These are phyloP conservation scores for Danio albolineatus DNA, from an alignment of 2,797 vertebrate species.

Conservation along the genomic window DNA sequence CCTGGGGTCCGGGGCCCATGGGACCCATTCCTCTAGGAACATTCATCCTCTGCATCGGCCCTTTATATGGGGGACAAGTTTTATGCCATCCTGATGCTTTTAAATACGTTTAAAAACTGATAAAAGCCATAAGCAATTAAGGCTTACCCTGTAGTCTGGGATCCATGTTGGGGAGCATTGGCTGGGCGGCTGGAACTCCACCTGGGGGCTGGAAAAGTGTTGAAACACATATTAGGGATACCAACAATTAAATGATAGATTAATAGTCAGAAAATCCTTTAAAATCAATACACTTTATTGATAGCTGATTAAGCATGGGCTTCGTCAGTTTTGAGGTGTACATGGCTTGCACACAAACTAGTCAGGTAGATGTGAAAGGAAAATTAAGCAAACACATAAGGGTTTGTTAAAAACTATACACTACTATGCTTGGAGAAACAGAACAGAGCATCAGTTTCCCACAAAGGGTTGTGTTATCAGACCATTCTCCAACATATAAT, in stretches of 20 bases:
- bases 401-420: background rate
- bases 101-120: background rate
- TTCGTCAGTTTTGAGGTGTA: too few relatives aligned
- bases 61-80: constrained; percentile 87
- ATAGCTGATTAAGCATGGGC: too few relatives aligned
- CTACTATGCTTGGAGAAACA: too few relatives aligned
- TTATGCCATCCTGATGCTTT: background rate
- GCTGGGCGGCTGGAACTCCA: constrained; percentile 95
- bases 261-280: background rate
- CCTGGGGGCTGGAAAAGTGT: constrained; percentile 79
- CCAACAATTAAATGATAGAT: background rate
- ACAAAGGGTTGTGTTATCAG: too few relatives aligned
- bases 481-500: too few relatives aligned
- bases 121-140: background rate
- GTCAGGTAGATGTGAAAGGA: too few relatives aligned
- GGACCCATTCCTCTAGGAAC: constrained; percentile 97
- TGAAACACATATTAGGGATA: background rate
- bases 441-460: too few relatives aligned
- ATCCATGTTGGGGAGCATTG: constrained; percentile 98
- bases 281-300: too few relatives aligned
- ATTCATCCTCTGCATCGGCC: constrained; percentile 98
- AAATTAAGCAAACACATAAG: too few relatives aligned
- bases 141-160: constrained; percentile 94
- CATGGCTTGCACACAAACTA: too few relatives aligned
- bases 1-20: constrained; percentile 97